phyloP scores from a whole-genome alignment of 2,797 vertebrate species.

The Enteromius afrohamiltoni region DNA sequence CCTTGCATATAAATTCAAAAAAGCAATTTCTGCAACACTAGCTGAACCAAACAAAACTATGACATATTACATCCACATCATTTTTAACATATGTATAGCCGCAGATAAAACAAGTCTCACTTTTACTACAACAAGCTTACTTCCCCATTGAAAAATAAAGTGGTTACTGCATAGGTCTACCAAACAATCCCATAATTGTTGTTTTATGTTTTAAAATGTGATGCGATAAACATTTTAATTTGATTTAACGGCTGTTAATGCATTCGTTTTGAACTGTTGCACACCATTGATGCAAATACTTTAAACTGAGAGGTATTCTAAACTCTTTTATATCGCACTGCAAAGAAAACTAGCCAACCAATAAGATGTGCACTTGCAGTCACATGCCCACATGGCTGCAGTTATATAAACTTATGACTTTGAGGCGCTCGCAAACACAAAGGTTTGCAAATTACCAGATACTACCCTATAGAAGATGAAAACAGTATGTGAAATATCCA shows the following conservation, averaged over 20 bases:
- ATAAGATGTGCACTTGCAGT: background rate
- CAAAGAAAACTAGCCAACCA: background rate
- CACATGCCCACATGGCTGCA: background rate
- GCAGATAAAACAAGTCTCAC: too few species aligned
- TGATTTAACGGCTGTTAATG: background rate
- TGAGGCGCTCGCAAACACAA: background rate
- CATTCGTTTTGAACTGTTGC: background rate
- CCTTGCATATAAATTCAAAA: constrained; percentile 3
- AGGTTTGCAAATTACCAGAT: background rate
- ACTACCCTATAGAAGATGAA: background rate
- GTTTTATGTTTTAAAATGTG: background rate
- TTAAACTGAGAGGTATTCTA: background rate
- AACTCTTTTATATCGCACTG: background rate
- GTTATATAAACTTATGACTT: background rate
- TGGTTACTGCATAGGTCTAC: background rate
- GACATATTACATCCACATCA: background rate
- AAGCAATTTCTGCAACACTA: background rate
- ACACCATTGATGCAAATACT: background rate
- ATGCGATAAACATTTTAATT: background rate
- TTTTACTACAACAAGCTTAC: background rate
- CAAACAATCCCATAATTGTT: background rate
- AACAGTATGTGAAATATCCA: background rate
- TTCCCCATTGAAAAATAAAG: background rate
- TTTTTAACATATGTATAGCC: background rate
- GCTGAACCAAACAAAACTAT: background rate